Evolutionary conservation across 2,888 invertebrate genomes (phyloP).

Genomic region (Apamea monoglypha): DNA sequence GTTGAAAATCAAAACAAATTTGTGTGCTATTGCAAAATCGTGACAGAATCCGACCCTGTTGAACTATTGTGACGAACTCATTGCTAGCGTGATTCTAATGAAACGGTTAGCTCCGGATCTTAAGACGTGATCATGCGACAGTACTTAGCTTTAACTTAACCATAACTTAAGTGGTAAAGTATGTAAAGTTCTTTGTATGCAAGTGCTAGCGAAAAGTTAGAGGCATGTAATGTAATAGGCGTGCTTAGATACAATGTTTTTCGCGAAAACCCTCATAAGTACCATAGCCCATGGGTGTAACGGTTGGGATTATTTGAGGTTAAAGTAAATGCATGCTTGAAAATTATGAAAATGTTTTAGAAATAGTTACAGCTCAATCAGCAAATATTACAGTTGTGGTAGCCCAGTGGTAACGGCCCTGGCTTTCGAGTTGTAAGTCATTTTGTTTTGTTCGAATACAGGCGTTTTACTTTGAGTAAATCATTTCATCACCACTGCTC

Average conservation of each 20-base stretch:
- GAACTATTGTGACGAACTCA: slow-evolving; percentile 19
- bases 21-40: slow-evolving; percentile 14
- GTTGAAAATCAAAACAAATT: not conserved
- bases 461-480: not conserved
- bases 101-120: slow-evolving; percentile 19
- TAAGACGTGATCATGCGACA: not conserved
- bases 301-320: not conserved
- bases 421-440: not conserved
- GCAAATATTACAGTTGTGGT: too few species aligned
- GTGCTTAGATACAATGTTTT: not conserved
- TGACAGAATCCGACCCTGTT: slow-evolving; percentile 2
- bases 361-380: not conserved
- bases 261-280: not conserved
- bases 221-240: not conserved
- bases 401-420: too few species aligned
- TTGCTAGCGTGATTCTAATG: not conserved
- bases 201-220: not conserved
- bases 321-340: not conserved
- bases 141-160: not conserved
- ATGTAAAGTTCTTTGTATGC: not conserved
- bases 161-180: not conserved
- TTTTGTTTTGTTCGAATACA: not conserved
- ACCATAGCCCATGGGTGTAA: not conserved
- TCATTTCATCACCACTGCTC: not conserved
- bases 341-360: not conserved